Conservation (phyloP, 2,888 invertebrate species). For the Athetis lepigone region DNA sequence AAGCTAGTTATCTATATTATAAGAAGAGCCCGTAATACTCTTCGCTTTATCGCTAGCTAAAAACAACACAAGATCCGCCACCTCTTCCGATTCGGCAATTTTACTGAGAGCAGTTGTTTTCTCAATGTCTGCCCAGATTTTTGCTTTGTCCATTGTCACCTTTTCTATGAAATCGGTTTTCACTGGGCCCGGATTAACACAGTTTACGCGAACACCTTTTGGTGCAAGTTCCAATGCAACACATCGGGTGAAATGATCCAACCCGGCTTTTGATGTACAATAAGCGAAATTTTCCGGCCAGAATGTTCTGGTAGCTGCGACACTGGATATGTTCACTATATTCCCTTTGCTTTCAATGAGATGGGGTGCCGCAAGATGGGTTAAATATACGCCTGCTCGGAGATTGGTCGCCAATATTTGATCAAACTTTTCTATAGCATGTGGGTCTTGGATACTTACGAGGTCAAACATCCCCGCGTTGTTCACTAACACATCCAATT, state of each 20-base stretch:
- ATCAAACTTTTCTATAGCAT: conserved; percentile 66
- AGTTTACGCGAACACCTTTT: conserved; percentile 94
- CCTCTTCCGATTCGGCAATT: conserved; percentile 89
- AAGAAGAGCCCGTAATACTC: conserved; percentile 94
- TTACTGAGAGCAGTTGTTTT: conserved; percentile 55
- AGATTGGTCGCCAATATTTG: conserved; percentile 66
- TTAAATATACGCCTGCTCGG: conserved; percentile 65
- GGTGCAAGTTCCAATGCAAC: conserved; percentile 94
- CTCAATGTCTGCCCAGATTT: conserved; percentile 38
- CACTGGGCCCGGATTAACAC: conserved; percentile 92
- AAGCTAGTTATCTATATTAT: conserved; percentile 97
- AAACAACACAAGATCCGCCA: conserved; percentile 95
- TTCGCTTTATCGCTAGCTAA: conserved; percentile 95
- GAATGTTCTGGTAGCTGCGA: conserved; percentile 41
- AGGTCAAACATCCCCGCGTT: conserved; percentile 63
- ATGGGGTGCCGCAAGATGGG: conserved; percentile 93
- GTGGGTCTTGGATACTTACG: conserved; percentile 59
- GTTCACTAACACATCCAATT: conserved; percentile 70
- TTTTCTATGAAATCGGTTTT: conserved; percentile 64
- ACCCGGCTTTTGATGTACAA: conserved; percentile 94
- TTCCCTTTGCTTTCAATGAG: conserved; percentile 93
- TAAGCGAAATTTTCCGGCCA: conserved; percentile 57
- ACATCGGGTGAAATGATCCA: conserved; percentile 97
- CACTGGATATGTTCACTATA: conserved; percentile 96
- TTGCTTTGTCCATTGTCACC: conserved; percentile 42